A percentile compares a stretch with the other conserved stretches of the same genome.
phyloP scores from a whole-genome alignment of 2,797 vertebrate species.

The Macroramphosus scolopax region DNA sequence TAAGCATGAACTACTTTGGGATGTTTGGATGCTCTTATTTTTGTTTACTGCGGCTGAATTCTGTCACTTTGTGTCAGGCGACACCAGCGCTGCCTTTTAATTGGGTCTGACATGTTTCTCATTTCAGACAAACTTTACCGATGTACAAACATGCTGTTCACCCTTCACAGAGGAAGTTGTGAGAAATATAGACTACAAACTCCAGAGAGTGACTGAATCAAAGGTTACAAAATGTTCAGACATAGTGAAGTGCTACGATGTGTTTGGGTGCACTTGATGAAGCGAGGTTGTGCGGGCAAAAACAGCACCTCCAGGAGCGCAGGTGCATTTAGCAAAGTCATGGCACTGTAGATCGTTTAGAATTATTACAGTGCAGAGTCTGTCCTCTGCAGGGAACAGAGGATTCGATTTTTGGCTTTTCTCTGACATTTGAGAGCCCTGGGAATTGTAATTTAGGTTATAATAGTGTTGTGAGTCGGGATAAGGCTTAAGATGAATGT shows the following conservation, averaged over 20 bases:
- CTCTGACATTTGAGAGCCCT: too few species aligned
- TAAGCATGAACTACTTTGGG: conserved; percentile 74
- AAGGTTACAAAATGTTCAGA: conserved; percentile 80
- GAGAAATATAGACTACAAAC: conserved; percentile 68
- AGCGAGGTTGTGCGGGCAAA: conserved; percentile 13
- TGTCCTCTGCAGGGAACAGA: neutral
- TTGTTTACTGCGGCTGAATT: conserved; percentile 73
- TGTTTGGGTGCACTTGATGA: conserved; percentile 30
- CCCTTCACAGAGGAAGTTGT: conserved; percentile 72
- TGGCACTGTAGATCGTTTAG: neutral
- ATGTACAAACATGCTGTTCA: conserved; percentile 75
- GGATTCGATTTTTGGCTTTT: neutral
- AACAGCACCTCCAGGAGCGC: conserved; percentile 6
- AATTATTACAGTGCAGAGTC: conserved; percentile 2
- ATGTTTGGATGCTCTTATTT: conserved; percentile 75
- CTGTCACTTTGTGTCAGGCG: conserved; percentile 76
- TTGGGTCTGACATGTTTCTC: conserved; percentile 75
- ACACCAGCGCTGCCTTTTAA: conserved; percentile 65
- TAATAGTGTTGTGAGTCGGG: conserved; percentile 3
- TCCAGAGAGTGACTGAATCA: conserved; percentile 73
- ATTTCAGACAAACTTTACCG: conserved; percentile 74
- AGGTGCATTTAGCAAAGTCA: conserved; percentile 34
- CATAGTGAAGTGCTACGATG: conserved; percentile 44
- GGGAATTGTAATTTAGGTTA: neutral
- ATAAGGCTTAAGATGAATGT: conserved; percentile 3